Evolutionary conservation across 2,888 invertebrate species (phyloP).

Genomic region (Chymomyza caudatula): DNA sequence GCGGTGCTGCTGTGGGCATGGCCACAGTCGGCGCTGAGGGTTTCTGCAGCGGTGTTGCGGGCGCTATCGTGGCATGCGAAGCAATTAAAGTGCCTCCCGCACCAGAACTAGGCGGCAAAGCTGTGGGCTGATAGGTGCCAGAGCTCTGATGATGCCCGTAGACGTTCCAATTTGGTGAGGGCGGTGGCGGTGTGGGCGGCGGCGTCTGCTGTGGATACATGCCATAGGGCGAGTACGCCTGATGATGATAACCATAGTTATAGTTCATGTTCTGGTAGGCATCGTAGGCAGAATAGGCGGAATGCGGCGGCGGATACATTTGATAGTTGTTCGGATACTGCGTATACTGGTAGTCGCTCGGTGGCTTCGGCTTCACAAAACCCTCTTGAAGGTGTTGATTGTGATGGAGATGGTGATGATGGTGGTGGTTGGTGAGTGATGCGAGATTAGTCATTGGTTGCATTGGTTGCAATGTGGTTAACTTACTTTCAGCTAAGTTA

Average conservation of each 20-base stretch:
- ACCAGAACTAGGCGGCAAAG: constrained; percentile 55
- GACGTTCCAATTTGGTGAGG: constrained; percentile 83
- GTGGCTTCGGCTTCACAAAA: constrained; percentile 78
- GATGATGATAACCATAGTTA: constrained; percentile 78
- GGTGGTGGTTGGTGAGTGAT: constrained; percentile 58
- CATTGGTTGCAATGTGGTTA: constrained; percentile 78
- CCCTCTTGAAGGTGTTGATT: constrained; percentile 74
- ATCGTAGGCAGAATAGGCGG: constrained; percentile 77
- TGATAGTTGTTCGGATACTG: constrained; percentile 78
- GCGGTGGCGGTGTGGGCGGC: constrained; percentile 78
- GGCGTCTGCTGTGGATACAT: constrained; percentile 78
- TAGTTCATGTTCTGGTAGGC: constrained; percentile 79
- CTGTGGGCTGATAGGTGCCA: constrained; percentile 61
- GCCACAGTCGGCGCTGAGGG: constrained; percentile 49
- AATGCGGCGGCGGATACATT: constrained; percentile 78
- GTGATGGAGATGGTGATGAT: constrained; percentile 43
- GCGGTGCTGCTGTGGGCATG: constrained; percentile 38
- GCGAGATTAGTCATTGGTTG: constrained; percentile 78
- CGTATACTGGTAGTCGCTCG: constrained; percentile 76
- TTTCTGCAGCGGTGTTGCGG: constrained; percentile 56
- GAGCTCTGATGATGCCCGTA: constrained; percentile 78
- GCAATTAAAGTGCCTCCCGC: constrained; percentile 49
- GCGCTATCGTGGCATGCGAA: constrained; percentile 50
- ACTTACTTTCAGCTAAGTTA: constrained; percentile 78
- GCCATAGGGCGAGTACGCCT: constrained; percentile 77